Evolutionary conservation across 92 coral and sea anemone genomes (phyloP).

Genomic region (Phenganax stokvisi): DNA sequence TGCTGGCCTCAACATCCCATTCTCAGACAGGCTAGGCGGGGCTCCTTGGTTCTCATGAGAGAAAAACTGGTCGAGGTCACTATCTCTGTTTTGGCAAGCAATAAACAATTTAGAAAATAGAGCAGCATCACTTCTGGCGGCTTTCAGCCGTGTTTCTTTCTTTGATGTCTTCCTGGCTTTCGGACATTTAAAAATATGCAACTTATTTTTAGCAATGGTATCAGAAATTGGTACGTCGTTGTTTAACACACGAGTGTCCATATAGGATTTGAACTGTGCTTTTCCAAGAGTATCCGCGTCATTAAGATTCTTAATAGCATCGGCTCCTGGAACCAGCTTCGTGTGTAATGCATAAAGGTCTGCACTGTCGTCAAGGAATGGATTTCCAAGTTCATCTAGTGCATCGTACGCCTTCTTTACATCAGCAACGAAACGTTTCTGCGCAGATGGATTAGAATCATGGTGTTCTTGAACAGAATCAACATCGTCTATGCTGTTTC

Average conservation of each 20-base stretch:
- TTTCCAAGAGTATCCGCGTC: constrained; percentile 4
- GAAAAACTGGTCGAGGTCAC: constrained; percentile 28
- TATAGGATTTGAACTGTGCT: constrained; percentile 9
- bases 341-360: constrained; percentile 25
- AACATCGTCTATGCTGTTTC: not conserved
- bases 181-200: constrained; percentile 6
- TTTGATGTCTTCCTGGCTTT: constrained; percentile 10
- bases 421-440: constrained; percentile 7
- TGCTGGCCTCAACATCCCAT: constrained; percentile 24
- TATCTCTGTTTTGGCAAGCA: constrained; percentile 32
- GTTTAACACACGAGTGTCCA: constrained; percentile 20
- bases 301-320: constrained; percentile 12
- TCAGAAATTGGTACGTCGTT: constrained; percentile 22
- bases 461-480: constrained; percentile 11
- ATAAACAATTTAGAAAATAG: constrained; percentile 10
- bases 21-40: constrained; percentile 22
- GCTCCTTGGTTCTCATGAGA: constrained; percentile 35
- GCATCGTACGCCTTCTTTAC: constrained; percentile 4
- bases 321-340: constrained; percentile 24
- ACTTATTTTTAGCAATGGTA: constrained; percentile 19
- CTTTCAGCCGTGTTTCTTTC: constrained; percentile 6
- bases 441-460: constrained; percentile 26
- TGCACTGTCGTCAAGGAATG: constrained; percentile 3
- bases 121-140: constrained; percentile 33
- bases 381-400: constrained; percentile 11